phyloP scores from a whole-genome alignment of 1,140 invertebrate species.

The Ditylenchus dipsaci region DNA sequence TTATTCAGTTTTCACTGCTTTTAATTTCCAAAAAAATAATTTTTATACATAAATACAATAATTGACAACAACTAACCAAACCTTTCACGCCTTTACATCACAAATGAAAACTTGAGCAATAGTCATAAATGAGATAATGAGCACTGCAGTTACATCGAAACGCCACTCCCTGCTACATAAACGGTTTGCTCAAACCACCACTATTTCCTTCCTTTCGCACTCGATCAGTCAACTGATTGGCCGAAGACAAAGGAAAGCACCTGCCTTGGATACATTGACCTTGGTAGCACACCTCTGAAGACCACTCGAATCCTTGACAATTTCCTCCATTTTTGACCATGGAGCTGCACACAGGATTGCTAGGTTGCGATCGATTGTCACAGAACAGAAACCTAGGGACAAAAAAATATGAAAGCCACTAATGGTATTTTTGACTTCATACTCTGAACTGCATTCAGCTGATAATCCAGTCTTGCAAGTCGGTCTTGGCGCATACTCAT shows the following conservation, averaged over 20 bases:
- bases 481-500: constrained; percentile 52
- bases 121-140: no score
- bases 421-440: neutral
- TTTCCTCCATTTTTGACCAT: constrained; percentile 49
- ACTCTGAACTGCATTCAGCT: constrained; percentile 41
- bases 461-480: constrained; percentile 26
- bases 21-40: no score
- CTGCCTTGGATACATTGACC: constrained; percentile 28
- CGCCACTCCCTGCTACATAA: no score
- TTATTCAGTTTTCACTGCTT: no score
- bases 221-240: no score
- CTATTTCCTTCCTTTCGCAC: no score
- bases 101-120: no score
- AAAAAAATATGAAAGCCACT: neutral
- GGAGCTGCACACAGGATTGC: constrained; percentile 46
- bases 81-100: no score
- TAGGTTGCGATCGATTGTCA: constrained; percentile 35
- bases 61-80: no score
- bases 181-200: no score
- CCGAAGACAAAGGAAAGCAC: constrained; percentile 1
- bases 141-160: no score
- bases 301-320: constrained; percentile 53
- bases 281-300: constrained; percentile 35
- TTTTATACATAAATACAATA: no score
- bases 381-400: constrained; percentile 55